A percentile compares a stretch with the other conserved stretches of the same genome.
phyloP scores from a whole-genome alignment of 2,797 vertebrate species.

The Lepus townsendii region DNA sequence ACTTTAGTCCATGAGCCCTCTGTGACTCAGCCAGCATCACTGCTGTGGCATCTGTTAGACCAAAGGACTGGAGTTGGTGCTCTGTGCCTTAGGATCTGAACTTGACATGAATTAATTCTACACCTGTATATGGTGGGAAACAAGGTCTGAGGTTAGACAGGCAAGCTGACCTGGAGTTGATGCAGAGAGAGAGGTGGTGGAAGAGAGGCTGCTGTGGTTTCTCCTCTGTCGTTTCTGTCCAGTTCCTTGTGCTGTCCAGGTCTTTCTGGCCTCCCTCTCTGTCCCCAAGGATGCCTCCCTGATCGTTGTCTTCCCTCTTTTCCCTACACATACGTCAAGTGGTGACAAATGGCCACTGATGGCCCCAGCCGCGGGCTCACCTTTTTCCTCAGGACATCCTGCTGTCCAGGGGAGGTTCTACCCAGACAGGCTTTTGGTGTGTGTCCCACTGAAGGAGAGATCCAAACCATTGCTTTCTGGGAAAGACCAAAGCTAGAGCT shows the following conservation, averaged over 20 bases:
- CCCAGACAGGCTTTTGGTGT: background rate
- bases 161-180: too few species aligned
- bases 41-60: slow-evolving; percentile 74
- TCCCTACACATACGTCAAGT: background rate
- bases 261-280: background rate
- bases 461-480: slow-evolving; percentile 35
- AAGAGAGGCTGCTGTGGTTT: background rate
- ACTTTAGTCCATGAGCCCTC: slow-evolving; percentile 74
- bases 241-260: too few species aligned
- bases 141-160: background rate
- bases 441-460: background rate
- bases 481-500: slow-evolving; percentile 42
- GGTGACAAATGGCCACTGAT: background rate
- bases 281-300: background rate
- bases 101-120: slow-evolving; percentile 43
- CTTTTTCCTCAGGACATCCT: background rate
- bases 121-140: slow-evolving; percentile 44
- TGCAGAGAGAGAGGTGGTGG: background rate
- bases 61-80: slow-evolving; percentile 68
- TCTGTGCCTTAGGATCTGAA: slow-evolving; percentile 57
- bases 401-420: background rate
- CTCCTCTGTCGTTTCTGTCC: background rate
- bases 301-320: background rate
- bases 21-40: slow-evolving; percentile 70
- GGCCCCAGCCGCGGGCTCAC: background rate